Evolutionary conservation across 2,888 invertebrate genomes (phyloP).

Genomic region (Diogma glabrata): DNA sequence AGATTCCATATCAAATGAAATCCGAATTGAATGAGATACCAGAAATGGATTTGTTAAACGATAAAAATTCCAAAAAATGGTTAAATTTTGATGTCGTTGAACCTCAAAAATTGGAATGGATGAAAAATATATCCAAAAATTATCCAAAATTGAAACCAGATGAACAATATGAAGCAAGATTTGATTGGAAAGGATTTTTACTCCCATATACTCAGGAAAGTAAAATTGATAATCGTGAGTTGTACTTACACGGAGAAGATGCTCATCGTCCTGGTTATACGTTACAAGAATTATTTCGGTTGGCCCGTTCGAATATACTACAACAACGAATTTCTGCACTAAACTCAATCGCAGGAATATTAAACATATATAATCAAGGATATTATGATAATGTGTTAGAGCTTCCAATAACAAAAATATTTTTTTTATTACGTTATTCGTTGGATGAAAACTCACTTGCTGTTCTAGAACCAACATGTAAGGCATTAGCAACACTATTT

Average conservation of each 20-base stretch:
- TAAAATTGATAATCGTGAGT: constrained; percentile 44
- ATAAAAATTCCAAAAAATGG: constrained; percentile 58
- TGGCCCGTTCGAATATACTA: constrained; percentile 61
- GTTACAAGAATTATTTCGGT: constrained; percentile 72
- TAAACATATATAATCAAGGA: constrained; percentile 60
- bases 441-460: constrained; percentile 70
- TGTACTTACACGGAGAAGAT: constrained; percentile 91
- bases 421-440: constrained; percentile 72
- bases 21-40: constrained; percentile 4
- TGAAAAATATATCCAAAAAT: constrained; percentile 52
- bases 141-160: constrained; percentile 44
- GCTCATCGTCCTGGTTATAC: constrained; percentile 85
- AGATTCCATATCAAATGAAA: constrained; percentile 9
- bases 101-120: constrained; percentile 80
- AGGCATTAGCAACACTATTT: constrained; percentile 61
- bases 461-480: constrained; percentile 62
- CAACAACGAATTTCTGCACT: constrained; percentile 78
- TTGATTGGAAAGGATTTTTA: constrained; percentile 70
- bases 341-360: constrained; percentile 65
- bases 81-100: constrained; percentile 79
- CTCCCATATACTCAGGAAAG: constrained; percentile 56
- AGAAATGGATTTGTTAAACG: constrained; percentile 41
- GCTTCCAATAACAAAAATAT: constrained; percentile 61
- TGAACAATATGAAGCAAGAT: constrained; percentile 64
- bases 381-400: constrained; percentile 64